These are phyloP conservation scores for Kryptopterus vitreolus DNA, from an alignment of 2,797 vertebrate genomes.

Conservation along the genomic window DNA sequence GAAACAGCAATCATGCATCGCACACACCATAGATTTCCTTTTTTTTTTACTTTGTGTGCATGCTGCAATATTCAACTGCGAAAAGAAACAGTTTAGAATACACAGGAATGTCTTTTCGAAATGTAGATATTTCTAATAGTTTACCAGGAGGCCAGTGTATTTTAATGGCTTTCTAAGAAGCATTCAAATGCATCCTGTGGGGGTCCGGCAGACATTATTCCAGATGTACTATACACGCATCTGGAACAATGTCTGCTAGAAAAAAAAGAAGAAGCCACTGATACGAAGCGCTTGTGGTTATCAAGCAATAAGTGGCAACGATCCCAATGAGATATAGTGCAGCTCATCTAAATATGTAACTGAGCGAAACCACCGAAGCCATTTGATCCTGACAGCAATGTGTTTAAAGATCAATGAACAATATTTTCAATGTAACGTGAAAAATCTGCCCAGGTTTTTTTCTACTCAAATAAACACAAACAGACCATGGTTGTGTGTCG, in stretches of 20 bases:
- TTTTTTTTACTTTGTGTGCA: background rate
- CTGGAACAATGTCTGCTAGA: slow-evolving; percentile 4
- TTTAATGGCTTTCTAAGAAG: slow-evolving; percentile 5
- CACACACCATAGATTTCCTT: background rate
- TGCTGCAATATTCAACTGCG: background rate
- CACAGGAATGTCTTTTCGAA: background rate
- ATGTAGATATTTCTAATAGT: slow-evolving; percentile 9
- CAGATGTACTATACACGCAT: slow-evolving; percentile 13
- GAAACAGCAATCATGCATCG: slow-evolving; percentile 9
- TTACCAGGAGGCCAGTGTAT: background rate
- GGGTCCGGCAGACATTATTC: slow-evolving; percentile 7
- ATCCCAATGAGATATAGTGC: background rate
- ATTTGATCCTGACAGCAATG: background rate
- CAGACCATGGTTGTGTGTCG: background rate
- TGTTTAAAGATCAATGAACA: background rate
- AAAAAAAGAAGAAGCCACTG: background rate
- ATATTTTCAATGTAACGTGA: background rate
- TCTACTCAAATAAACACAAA: slow-evolving; percentile 2
- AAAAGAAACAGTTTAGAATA: background rate
- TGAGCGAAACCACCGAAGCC: background rate
- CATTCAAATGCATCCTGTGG: slow-evolving; percentile 1
- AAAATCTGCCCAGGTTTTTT: background rate
- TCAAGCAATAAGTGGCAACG: background rate
- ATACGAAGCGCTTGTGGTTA: background rate
- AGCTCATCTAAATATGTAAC: background rate